Percentiles rank a stretch among this genome's conserved stretches.
phyloP scores from a whole-genome alignment of 2,888 invertebrate species.

The Nowickia ferox region DNA sequence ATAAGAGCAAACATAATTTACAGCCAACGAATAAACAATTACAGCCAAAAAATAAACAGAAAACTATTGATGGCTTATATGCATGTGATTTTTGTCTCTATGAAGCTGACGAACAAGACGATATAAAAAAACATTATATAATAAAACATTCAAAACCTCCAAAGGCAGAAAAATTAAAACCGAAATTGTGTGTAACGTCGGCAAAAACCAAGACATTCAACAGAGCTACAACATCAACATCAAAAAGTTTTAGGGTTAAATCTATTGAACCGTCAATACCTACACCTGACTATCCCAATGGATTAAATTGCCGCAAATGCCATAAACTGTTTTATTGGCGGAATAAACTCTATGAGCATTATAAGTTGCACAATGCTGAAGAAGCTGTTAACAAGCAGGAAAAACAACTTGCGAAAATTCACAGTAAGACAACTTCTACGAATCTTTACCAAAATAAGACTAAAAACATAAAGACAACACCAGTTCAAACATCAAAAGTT shows the following conservation, averaged over 20 bases:
- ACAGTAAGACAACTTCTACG: constrained; percentile 16
- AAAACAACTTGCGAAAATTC: constrained; percentile 38
- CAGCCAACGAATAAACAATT: constrained; percentile 73
- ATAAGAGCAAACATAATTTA: constrained; percentile 75
- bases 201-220: background rate
- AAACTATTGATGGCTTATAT: constrained; percentile 66
- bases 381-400: constrained; percentile 61
- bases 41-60: constrained; percentile 73
- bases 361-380: constrained; percentile 69
- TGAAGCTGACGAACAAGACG: constrained; percentile 73
- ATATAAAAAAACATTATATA: constrained; percentile 76
- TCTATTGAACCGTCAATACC: constrained; percentile 34
- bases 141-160: constrained; percentile 72
- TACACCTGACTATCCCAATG: constrained; percentile 71
- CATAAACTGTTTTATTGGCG: constrained; percentile 71
- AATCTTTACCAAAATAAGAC: constrained; percentile 21
- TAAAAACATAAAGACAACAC: background rate
- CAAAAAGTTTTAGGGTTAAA: constrained; percentile 13
- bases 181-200: too few relatives aligned
- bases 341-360: constrained; percentile 72
- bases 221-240: constrained; percentile 4
- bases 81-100: constrained; percentile 79
- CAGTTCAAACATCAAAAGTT: background rate
- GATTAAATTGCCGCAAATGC: constrained; percentile 73
- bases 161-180: constrained; percentile 18